These are phyloP conservation scores for Sarcophaga subvicina DNA, from an alignment of 2,888 invertebrate genomes.

Conservation along the genomic window DNA sequence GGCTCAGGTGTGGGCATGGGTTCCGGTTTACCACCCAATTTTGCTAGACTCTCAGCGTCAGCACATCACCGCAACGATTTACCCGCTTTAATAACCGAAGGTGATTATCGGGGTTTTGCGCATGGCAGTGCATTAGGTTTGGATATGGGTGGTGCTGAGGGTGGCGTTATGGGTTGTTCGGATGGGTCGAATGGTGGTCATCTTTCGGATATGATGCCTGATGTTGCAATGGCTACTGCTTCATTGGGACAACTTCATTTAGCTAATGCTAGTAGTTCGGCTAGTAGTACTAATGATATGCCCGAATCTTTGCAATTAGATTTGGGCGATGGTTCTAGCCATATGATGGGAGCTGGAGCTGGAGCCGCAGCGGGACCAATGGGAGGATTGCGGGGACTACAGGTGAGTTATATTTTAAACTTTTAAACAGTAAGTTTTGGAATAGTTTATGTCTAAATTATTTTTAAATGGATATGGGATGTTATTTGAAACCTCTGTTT, in stretches of 20 bases:
- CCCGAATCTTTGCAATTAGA: slow-evolving; percentile 86
- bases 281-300: slow-evolving; percentile 76
- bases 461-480: too few species aligned
- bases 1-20: slow-evolving; percentile 72
- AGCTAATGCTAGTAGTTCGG: slow-evolving; percentile 71
- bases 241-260: slow-evolving; percentile 87
- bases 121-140: slow-evolving; percentile 75
- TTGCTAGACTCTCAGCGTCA: slow-evolving; percentile 78
- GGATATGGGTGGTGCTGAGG: slow-evolving; percentile 74
- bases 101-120: slow-evolving; percentile 82
- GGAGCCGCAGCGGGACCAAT: slow-evolving; percentile 76
- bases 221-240: slow-evolving; percentile 95
- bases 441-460: too few species aligned
- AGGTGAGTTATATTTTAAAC: slow-evolving; percentile 73
- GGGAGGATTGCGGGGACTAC: slow-evolving; percentile 79
- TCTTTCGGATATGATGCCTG: slow-evolving; percentile 92
- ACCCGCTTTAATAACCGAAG: slow-evolving; percentile 86
- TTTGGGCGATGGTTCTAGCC: slow-evolving; percentile 92
- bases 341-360: slow-evolving; percentile 80
- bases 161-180: slow-evolving; percentile 83
- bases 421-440: neutral
- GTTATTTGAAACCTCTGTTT: neutral
- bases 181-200: slow-evolving; percentile 85
- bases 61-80: slow-evolving; percentile 84
- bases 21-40: slow-evolving; percentile 75